Conservation (phyloP, 1,140 invertebrate genomes). For the Telenomus remus region DNA sequence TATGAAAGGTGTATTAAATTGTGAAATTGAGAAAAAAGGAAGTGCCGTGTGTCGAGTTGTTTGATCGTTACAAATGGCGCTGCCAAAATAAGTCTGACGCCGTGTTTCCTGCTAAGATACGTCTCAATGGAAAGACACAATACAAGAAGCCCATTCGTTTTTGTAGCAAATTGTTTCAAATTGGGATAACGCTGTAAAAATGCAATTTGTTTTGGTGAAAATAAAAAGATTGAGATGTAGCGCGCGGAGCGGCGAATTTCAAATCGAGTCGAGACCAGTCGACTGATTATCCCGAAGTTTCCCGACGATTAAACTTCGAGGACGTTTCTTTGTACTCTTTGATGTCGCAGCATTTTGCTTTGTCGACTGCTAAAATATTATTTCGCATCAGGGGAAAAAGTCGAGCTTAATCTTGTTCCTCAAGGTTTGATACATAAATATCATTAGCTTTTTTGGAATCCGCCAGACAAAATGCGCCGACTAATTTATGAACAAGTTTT, state of each 20-base stretch:
- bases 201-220: conserved; percentile 16
- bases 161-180: conserved; percentile 10
- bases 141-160: neutral
- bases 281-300: conserved; percentile 64
- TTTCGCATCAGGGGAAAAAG: conserved; percentile 12
- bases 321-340: conserved; percentile 35
- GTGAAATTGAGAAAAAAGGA: too few relatives aligned
- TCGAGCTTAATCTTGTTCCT: neutral
- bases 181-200: conserved; percentile 9
- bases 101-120: neutral
- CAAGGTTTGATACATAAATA: neutral
- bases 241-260: conserved; percentile 23
- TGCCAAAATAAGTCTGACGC: too few relatives aligned
- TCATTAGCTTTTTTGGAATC: too few relatives aligned
- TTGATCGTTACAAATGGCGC: too few relatives aligned
- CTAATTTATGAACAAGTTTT: too few relatives aligned
- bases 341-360: conserved; percentile 36
- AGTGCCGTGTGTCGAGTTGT: too few relatives aligned
- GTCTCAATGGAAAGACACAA: neutral
- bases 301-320: conserved; percentile 45
- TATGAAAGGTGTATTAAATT: too few relatives aligned
- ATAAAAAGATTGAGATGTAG: conserved; percentile 28
- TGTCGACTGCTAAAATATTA: conserved; percentile 20
- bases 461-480: too few relatives aligned
- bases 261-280: conserved; percentile 32